A percentile compares a stretch with the other conserved stretches of the same genome.
These are phyloP conservation scores for Timema podura DNA, from an alignment of 2,888 invertebrate genomes.

Conservation along the genomic window DNA sequence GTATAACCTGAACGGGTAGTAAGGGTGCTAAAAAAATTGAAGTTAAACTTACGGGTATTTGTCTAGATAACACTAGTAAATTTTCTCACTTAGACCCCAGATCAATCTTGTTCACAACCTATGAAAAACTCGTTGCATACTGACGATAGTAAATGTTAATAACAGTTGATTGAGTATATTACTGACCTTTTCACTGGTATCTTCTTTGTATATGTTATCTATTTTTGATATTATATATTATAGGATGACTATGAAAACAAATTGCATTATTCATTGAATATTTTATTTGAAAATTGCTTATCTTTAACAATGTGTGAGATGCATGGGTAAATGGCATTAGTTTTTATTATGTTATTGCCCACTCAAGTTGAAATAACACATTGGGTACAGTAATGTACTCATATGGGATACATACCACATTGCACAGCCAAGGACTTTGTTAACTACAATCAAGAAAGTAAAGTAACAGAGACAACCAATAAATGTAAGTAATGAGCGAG, in stretches of 20 bases:
- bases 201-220: no score
- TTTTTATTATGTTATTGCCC: slow-evolving; percentile 28
- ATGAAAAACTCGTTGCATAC: no score
- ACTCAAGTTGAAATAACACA: slow-evolving; percentile 27
- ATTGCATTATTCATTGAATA: slow-evolving; percentile 30
- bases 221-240: no score
- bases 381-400: slow-evolving; percentile 25
- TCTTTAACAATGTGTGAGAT: slow-evolving; percentile 31
- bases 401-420: slow-evolving; percentile 21
- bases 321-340: slow-evolving; percentile 29
- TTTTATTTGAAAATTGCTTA: slow-evolving; percentile 31
- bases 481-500: slow-evolving; percentile 4
- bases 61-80: no score
- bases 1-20: no score
- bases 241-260: slow-evolving; percentile 26
- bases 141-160: no score
- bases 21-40: no score
- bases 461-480: slow-evolving; percentile 14
- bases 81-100: no score
- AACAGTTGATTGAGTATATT: no score
- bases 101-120: no score
- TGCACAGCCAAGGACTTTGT: slow-evolving; percentile 29
- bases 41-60: no score
- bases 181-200: no score
- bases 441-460: slow-evolving; percentile 23